Evolutionary conservation across 2,888 invertebrate genomes (phyloP).

Genomic region (Cephonodes hylas): DNA sequence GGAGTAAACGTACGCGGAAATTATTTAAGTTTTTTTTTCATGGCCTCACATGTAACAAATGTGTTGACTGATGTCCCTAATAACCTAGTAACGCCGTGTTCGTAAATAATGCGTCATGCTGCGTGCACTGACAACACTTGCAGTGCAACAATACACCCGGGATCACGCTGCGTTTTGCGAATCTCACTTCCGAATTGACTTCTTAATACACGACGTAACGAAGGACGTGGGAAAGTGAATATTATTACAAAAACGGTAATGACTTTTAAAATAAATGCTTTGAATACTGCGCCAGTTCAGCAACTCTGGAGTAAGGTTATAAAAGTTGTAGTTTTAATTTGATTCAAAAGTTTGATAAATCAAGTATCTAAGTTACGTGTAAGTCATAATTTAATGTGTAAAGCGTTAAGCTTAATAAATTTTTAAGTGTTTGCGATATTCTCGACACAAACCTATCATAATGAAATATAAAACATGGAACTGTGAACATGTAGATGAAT

Average conservation of each 20-base stretch:
- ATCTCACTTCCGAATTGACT: slow-evolving; percentile 47
- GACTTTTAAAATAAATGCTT: neutral
- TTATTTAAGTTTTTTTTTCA: neutral
- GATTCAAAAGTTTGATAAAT: too few species aligned
- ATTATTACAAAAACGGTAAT: slow-evolving; percentile 26
- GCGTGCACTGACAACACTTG: slow-evolving; percentile 35
- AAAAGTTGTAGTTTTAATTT: too few species aligned
- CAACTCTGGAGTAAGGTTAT: neutral
- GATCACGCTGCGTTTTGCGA: slow-evolving; percentile 27
- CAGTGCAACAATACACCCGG: slow-evolving; percentile 38
- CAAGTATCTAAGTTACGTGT: too few species aligned
- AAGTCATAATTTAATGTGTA: too few species aligned
- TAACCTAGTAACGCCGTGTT: slow-evolving; percentile 1
- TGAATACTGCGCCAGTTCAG: neutral
- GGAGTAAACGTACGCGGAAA: neutral
- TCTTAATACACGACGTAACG: slow-evolving; percentile 31
- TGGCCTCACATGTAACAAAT: slow-evolving; percentile 21
- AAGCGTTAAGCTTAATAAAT: too few species aligned
- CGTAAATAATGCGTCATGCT: slow-evolving; percentile 16
- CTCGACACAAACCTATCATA: too few species aligned
- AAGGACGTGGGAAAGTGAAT: slow-evolving; percentile 56
- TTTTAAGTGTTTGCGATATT: too few species aligned
- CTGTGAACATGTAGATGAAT: too few species aligned
- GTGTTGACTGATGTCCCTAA: slow-evolving; percentile 24
- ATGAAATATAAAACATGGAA: too few species aligned